Percentiles rank a stretch among this genome's conserved stretches.
These are phyloP conservation scores for Lochmaea crataegi DNA, from an alignment of 2,888 invertebrate genomes.

Conservation along the genomic window DNA sequence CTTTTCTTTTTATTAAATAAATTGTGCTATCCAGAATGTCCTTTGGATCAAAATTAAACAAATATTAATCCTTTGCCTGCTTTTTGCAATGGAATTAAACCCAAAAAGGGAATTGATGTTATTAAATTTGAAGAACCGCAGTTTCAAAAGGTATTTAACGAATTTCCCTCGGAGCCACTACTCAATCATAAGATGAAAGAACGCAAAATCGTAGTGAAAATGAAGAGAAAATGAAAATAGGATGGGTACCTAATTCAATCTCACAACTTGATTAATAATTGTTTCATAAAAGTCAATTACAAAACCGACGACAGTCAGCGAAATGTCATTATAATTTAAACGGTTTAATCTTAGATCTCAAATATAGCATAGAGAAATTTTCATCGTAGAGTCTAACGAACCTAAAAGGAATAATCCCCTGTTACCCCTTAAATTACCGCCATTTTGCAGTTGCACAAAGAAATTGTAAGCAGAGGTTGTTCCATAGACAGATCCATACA, in stretches of 20 bases:
- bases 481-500: conserved; percentile 4
- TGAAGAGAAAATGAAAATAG: conserved; percentile 1
- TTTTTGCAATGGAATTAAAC: neutral
- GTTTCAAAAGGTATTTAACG: conserved; percentile 12
- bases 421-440: conserved; percentile 58
- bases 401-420: conserved; percentile 56
- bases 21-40: neutral
- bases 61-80: neutral
- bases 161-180: conserved; percentile 11
- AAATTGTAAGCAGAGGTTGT: conserved; percentile 33
- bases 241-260: conserved; percentile 27
- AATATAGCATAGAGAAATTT: conserved; percentile 52
- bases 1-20: too few species aligned
- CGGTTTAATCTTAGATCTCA: conserved; percentile 57
- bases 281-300: conserved; percentile 45
- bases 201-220: conserved; percentile 1
- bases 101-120: neutral
- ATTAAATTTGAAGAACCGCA: conserved; percentile 12
- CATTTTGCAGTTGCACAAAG: conserved; percentile 60
- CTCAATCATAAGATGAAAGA: conserved; percentile 8
- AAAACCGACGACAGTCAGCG: conserved; percentile 37
- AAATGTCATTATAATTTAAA: conserved; percentile 58
- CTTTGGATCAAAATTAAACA: neutral
- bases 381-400: conserved; percentile 60
- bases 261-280: conserved; percentile 36